A percentile compares a stretch with the other conserved stretches of the same genome.
Conservation (phyloP, 2,888 invertebrate genomes). For the Druceiella hillmani region DNA sequence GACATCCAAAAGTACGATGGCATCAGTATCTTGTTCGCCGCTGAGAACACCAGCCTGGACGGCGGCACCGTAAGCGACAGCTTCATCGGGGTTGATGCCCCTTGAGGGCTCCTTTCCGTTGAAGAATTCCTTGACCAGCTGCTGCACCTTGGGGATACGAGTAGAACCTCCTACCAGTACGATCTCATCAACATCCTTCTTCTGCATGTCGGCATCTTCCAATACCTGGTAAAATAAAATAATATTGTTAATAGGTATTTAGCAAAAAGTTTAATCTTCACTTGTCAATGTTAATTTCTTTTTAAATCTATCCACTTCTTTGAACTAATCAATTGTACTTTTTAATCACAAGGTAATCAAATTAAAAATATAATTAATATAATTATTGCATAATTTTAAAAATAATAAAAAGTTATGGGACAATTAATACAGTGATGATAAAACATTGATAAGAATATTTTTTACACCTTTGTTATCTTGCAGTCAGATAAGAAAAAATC, state of each 20-base stretch:
- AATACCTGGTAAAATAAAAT: constrained; percentile 51
- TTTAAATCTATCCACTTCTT: too few relatives aligned
- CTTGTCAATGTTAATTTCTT: too few relatives aligned
- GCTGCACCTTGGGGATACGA: constrained; percentile 97
- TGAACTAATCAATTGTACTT: too few relatives aligned
- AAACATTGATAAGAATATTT: too few relatives aligned
- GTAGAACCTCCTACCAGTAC: constrained; percentile 99
- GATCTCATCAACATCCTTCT: constrained; percentile 97
- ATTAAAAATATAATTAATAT: too few relatives aligned
- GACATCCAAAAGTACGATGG: constrained; percentile 94
- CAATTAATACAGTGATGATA: background rate
- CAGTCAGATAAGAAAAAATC: background rate
- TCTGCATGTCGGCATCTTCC: constrained; percentile 99
- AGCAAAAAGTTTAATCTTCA: too few relatives aligned
- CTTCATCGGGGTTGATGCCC: constrained; percentile 98
- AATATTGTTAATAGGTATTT: too few relatives aligned
- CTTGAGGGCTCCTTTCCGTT: constrained; percentile 96
- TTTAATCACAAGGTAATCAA: too few relatives aligned
- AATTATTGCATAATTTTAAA: background rate
- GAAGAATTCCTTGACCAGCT: constrained; percentile 91
- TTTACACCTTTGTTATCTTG: too few relatives aligned
- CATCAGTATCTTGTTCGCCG: constrained; percentile 92
- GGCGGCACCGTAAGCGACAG: constrained; percentile 97
- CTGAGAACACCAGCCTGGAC: constrained; percentile 98
- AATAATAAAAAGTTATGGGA: background rate